These are phyloP conservation scores for Micromussa lordhowensis DNA, from an alignment of 92 coral and sea anemone species.

Conservation along the genomic window DNA sequence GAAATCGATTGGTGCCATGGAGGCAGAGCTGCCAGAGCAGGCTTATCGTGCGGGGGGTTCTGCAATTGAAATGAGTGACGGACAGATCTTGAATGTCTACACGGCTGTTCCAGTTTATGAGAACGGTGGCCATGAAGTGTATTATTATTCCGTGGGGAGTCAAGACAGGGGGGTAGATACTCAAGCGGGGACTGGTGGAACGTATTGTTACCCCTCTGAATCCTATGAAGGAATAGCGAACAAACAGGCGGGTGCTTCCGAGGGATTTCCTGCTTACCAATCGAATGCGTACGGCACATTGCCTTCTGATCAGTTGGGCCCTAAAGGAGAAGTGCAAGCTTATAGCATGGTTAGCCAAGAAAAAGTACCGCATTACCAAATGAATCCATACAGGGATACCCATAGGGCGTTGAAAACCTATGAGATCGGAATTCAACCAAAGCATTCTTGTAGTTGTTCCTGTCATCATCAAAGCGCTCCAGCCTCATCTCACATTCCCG, in stretches of 20 bases:
- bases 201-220: not conserved
- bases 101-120: constrained; percentile 23
- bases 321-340: constrained; percentile 7
- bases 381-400: constrained; percentile 9
- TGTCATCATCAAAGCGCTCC: constrained; percentile 1
- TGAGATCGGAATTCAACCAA: constrained; percentile 13
- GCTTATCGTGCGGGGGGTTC: constrained; percentile 4
- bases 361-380: not conserved
- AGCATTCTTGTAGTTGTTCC: constrained; percentile 29
- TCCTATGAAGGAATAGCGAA: not conserved
- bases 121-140: constrained; percentile 23
- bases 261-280: constrained; percentile 4
- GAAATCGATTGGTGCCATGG: constrained; percentile 20
- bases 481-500: constrained; percentile 20
- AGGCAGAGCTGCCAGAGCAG: not conserved
- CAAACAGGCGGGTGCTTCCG: constrained; percentile 14
- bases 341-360: not conserved
- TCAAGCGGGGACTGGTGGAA: not conserved
- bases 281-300: constrained; percentile 23
- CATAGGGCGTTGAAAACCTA: constrained; percentile 27
- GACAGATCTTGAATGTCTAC: constrained; percentile 14
- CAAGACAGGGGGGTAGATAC: not conserved
- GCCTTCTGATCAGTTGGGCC: constrained; percentile 4
- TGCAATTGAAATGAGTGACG: not conserved
- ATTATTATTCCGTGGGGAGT: constrained; percentile 5